A percentile compares a stretch with the other conserved stretches of the same genome.
Conservation (phyloP, 1,140 invertebrate genomes). For the Drosophila sucinea region DNA sequence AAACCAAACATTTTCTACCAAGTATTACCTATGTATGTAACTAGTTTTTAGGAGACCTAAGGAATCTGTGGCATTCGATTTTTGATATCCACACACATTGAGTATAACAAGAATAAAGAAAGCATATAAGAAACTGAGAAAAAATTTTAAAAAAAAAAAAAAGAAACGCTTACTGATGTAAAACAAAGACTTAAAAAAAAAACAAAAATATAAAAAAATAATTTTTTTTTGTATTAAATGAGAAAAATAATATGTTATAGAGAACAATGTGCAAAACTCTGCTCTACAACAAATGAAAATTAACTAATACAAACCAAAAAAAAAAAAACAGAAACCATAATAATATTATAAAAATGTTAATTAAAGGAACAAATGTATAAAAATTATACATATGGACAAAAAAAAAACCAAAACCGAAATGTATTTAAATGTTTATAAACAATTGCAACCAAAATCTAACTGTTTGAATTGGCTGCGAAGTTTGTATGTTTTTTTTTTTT, state of each 20-base stretch:
- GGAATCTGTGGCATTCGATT: slow-evolving; percentile 55
- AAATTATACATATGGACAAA: slow-evolving; percentile 37
- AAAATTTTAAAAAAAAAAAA: slow-evolving; percentile 40
- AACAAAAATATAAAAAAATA: slow-evolving; percentile 5
- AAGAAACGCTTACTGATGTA: slow-evolving; percentile 77
- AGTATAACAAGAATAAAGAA: slow-evolving; percentile 12
- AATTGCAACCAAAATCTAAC: slow-evolving; percentile 57
- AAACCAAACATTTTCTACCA: slow-evolving; percentile 56
- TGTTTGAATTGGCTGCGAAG: slow-evolving; percentile 44
- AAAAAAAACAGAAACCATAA: background rate
- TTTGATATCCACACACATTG: slow-evolving; percentile 55
- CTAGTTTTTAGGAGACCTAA: slow-evolving; percentile 27
- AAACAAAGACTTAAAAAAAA: slow-evolving; percentile 73
- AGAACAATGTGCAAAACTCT: slow-evolving; percentile 14
- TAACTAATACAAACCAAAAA: background rate
- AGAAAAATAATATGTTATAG: slow-evolving; percentile 42
- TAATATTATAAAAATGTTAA: background rate
- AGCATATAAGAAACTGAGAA: slow-evolving; percentile 23
- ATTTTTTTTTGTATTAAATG: slow-evolving; percentile 30
- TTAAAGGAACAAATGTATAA: slow-evolving; percentile 17
- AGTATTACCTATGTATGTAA: slow-evolving; percentile 52
- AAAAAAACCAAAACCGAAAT: slow-evolving; percentile 32
- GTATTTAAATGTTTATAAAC: slow-evolving; percentile 56
- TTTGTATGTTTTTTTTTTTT: slow-evolving; percentile 27
- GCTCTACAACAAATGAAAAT: background rate